Evolutionary conservation across 2,797 vertebrate genomes (phyloP).

Genomic region (Gouania willdenowi): DNA sequence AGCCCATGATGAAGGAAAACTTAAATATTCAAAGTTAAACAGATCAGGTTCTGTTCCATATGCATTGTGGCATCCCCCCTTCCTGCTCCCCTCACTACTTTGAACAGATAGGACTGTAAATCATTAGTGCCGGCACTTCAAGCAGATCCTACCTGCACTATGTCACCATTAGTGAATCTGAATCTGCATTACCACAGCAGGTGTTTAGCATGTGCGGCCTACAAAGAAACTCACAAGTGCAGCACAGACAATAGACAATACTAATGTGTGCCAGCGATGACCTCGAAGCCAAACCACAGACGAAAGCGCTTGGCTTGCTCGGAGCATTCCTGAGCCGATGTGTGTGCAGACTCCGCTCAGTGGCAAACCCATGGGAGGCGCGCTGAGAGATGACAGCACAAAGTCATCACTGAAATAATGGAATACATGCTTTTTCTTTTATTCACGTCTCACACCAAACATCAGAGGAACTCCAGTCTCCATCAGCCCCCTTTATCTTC

Average conservation of each 20-base stretch:
- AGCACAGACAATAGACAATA: conserved; percentile 5
- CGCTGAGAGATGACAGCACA: conserved; percentile 5
- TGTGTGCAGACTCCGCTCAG: neutral
- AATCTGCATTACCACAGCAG: conserved; percentile 13
- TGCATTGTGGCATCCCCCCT: no score
- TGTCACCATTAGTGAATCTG: neutral
- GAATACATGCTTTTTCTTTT: conserved; percentile 2
- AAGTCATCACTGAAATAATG: conserved; percentile 8
- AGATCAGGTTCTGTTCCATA: no score
- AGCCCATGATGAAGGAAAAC: no score
- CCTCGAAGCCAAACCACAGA: conserved; percentile 12
- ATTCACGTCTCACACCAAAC: conserved; percentile 26
- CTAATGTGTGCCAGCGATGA: conserved; percentile 12
- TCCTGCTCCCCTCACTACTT: no score
- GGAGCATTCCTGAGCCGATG: neutral
- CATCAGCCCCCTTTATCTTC: conserved; percentile 20
- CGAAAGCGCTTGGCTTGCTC: neutral
- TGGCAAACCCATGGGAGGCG: conserved; percentile 2
- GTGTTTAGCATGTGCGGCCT: conserved; percentile 34
- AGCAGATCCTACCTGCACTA: conserved; percentile 3
- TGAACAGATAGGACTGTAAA: neutral
- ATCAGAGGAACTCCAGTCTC: conserved; percentile 28
- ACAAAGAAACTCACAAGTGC: conserved; percentile 3
- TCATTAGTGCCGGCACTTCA: neutral
- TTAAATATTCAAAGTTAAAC: no score